A percentile compares a stretch with the other conserved stretches of the same genome.
Conservation (phyloP, 2,888 invertebrate genomes). For the Galerucella pusilla region DNA sequence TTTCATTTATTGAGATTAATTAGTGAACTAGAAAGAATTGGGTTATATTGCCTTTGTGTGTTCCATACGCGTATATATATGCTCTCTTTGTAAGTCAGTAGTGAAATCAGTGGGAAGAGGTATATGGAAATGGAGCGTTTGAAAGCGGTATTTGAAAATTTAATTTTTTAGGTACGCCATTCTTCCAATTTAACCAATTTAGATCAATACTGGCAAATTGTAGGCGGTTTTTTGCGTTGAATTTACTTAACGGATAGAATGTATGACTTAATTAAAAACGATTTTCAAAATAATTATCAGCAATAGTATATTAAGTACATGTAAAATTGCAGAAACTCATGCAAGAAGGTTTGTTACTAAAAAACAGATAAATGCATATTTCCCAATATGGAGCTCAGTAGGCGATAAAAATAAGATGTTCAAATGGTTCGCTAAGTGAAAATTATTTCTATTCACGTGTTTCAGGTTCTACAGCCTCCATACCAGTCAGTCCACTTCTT, state of each 20-base stretch:
- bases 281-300: too few relatives aligned
- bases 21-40: slow-evolving; percentile 41
- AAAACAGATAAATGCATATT: too few relatives aligned
- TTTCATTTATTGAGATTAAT: slow-evolving; percentile 41
- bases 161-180: slow-evolving; percentile 27
- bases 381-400: too few relatives aligned
- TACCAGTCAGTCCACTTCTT: slow-evolving; percentile 79
- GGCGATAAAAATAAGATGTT: too few relatives aligned
- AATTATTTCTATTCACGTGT: too few relatives aligned
- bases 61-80: slow-evolving; percentile 17
- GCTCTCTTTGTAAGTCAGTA: slow-evolving; percentile 30
- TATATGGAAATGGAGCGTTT: neutral
- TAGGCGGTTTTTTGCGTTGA: neutral
- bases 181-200: slow-evolving; percentile 28
- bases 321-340: too few relatives aligned
- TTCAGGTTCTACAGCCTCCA: slow-evolving; percentile 72
- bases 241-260: neutral
- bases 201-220: slow-evolving; percentile 11
- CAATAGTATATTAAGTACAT: too few relatives aligned
- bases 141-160: slow-evolving; percentile 22
- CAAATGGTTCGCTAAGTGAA: too few relatives aligned
- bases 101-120: neutral
- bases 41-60: slow-evolving; percentile 41
- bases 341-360: too few relatives aligned
- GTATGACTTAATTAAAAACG: neutral